Evolutionary conservation across 1,140 invertebrate species (phyloP).

Genomic region (Tachypleus tridentatus): DNA sequence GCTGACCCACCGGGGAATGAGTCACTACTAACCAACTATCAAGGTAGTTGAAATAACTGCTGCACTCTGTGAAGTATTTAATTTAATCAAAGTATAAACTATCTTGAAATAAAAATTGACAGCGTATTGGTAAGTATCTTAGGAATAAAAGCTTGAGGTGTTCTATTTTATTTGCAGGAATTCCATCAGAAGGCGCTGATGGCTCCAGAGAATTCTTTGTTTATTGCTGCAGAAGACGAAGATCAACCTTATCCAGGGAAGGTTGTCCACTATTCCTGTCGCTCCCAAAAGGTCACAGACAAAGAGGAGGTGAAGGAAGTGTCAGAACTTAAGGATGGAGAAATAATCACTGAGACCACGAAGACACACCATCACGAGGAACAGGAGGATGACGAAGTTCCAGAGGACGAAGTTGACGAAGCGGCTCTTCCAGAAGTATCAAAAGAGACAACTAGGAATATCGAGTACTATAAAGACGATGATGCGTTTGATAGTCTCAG

Average conservation of each 20-base stretch:
- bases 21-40: too few relatives aligned
- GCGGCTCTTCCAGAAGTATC: constrained; percentile 33
- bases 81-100: too few relatives aligned
- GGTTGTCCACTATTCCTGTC: constrained; percentile 22
- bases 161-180: constrained; percentile 13
- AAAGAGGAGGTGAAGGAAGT: constrained; percentile 67
- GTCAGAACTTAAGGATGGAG: constrained; percentile 48
- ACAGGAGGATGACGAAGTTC: constrained; percentile 42
- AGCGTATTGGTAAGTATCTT: not conserved
- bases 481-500: constrained; percentile 60
- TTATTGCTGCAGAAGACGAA: too few relatives aligned
- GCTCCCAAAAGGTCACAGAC: constrained; percentile 59
- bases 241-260: constrained; percentile 12
- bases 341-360: constrained; percentile 62
- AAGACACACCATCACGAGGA: constrained; percentile 42
- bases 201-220: constrained; percentile 18
- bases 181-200: constrained; percentile 21
- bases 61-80: too few relatives aligned
- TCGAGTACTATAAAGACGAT: constrained; percentile 38
- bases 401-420: constrained; percentile 28
- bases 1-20: too few relatives aligned
- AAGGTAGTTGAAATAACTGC: too few relatives aligned
- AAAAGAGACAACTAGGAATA: constrained; percentile 43
- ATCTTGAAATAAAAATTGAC: not conserved
- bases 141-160: not conserved